phyloP scores from a whole-genome alignment of 2,113 vertebrate species.

The Python bivittatus region DNA sequence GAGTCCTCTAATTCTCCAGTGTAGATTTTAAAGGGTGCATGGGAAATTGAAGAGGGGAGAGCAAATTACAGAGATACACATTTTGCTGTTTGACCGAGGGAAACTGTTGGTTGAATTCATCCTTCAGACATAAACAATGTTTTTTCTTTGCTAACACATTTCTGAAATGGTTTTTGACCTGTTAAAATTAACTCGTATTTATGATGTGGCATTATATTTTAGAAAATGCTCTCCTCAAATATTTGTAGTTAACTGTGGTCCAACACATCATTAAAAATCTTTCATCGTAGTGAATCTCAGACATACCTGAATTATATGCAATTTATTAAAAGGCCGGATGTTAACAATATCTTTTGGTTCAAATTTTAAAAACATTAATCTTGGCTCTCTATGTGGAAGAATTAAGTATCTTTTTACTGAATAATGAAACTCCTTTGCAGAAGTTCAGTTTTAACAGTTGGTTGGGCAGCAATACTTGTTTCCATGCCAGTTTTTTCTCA shows the following conservation, averaged over 20 bases:
- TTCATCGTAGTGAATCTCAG: background rate
- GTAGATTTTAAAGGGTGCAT: background rate
- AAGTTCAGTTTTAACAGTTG: constrained; percentile 1
- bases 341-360: background rate
- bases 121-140: background rate
- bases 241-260: background rate
- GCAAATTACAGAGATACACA: background rate
- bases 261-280: background rate
- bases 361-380: background rate
- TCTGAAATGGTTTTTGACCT: background rate
- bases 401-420: background rate
- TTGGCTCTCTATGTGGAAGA: background rate
- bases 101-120: background rate
- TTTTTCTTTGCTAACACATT: background rate
- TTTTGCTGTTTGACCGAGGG: background rate
- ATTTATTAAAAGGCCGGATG: background rate
- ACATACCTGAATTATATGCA: background rate
- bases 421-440: background rate
- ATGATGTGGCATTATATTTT: background rate
- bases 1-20: background rate
- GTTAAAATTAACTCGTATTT: background rate
- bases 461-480: constrained; percentile 1
- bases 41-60: background rate
- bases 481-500: background rate
- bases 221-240: background rate